phyloP scores from a whole-genome alignment of 2,888 invertebrate species.

The Scaptomyza reducta region DNA sequence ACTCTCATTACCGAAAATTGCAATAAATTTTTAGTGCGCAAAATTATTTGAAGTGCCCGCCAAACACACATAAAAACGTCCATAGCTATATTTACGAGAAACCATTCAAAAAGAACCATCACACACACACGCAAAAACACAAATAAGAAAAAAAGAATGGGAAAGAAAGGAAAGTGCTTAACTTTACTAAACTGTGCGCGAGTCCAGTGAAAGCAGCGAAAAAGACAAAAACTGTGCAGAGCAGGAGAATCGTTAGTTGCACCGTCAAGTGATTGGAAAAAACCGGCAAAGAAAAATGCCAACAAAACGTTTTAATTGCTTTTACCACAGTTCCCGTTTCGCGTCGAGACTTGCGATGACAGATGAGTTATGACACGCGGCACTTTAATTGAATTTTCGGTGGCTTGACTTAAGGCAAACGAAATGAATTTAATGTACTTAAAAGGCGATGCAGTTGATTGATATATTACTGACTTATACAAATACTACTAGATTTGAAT shows the following conservation, averaged over 20 bases:
- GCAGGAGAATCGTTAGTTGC: constrained; percentile 34
- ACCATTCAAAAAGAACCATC: constrained; percentile 30
- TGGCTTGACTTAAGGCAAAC: constrained; percentile 3
- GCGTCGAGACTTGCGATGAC: constrained; percentile 43
- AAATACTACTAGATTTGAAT: too few relatives aligned
- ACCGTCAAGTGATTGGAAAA: constrained; percentile 46
- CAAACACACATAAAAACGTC: constrained; percentile 79
- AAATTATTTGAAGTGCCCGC: constrained; percentile 78
- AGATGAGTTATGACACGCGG: constrained; percentile 60
- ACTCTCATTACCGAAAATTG: constrained; percentile 78
- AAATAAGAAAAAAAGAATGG: neutral
- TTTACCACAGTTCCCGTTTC: constrained; percentile 48
- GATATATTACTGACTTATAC: too few relatives aligned
- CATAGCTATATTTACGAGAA: constrained; percentile 73
- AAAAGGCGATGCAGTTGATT: neutral
- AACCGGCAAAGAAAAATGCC: constrained; percentile 30
- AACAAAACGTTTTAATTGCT: constrained; percentile 72
- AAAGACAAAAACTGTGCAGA: constrained; percentile 1
- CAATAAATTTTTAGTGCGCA: constrained; percentile 74
- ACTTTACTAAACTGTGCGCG: constrained; percentile 44
- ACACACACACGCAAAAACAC: constrained; percentile 12
- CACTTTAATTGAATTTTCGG: constrained; percentile 54
- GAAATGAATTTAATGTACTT: constrained; percentile 16
- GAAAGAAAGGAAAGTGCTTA: constrained; percentile 50
- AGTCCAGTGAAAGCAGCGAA: constrained; percentile 3